These are phyloP conservation scores for Pitangus sulphuratus DNA, from an alignment of 2,797 vertebrate species.

Conservation along the genomic window DNA sequence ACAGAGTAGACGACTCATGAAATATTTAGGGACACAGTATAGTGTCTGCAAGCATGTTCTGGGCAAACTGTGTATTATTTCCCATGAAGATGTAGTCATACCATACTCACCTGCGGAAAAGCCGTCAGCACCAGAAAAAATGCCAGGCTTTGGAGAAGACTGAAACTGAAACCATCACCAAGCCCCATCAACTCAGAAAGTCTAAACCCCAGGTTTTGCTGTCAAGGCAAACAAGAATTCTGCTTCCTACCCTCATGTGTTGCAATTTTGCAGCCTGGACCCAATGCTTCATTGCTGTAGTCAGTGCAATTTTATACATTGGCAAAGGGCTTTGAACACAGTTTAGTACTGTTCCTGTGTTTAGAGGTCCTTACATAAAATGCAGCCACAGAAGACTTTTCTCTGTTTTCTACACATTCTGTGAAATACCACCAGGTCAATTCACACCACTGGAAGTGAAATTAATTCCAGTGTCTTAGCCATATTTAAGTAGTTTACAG, in stretches of 20 bases:
- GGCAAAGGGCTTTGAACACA: background rate
- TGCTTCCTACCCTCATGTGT: background rate
- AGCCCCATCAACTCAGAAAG: background rate
- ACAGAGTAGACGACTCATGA: background rate
- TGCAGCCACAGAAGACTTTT: background rate
- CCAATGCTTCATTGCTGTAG: background rate
- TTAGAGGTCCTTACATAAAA: background rate
- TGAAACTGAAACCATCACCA: background rate
- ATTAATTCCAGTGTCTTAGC: background rate
- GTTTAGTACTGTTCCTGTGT: background rate
- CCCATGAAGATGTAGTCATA: background rate
- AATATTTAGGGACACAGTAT: background rate
- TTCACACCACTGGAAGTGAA: background rate
- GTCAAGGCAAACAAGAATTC: background rate
- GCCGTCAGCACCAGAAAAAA: background rate
- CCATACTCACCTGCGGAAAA: background rate
- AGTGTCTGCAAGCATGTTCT: background rate
- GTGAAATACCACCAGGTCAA: background rate
- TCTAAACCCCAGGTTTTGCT: background rate
- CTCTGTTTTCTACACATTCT: background rate
- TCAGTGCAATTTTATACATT: background rate
- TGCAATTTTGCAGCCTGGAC: background rate
- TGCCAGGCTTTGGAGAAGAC: background rate
- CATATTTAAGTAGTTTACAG: background rate
- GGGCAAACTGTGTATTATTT: background rate